phyloP scores from a whole-genome alignment of 2,797 vertebrate genomes.

The Pempheris klunzingeri region DNA sequence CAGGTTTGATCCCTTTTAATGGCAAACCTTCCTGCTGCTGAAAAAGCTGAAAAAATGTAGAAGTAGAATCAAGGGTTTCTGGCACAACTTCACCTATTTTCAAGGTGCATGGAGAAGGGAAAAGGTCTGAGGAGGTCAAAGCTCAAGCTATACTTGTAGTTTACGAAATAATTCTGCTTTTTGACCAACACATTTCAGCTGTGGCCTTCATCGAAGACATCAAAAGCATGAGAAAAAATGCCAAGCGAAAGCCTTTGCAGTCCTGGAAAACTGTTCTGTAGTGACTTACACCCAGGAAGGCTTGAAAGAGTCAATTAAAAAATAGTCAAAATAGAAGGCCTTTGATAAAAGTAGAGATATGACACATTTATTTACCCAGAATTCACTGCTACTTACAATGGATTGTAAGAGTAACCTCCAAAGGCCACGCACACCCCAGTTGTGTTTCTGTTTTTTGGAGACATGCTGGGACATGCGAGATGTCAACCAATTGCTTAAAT shows the following conservation, averaged over 20 bases:
- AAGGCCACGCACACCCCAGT: slow-evolving; percentile 23
- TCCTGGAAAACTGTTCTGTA: background rate
- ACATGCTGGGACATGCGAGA: slow-evolving; percentile 11
- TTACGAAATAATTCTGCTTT: no score
- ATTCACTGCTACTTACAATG: slow-evolving; percentile 6
- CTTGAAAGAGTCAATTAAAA: slow-evolving; percentile 5
- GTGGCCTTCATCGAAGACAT: no score
- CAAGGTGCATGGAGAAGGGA: no score
- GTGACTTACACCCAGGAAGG: slow-evolving; percentile 5
- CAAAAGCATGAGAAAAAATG: background rate
- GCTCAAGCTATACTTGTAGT: no score
- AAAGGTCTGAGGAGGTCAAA: no score
- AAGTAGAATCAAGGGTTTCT: no score
- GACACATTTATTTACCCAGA: slow-evolving; percentile 18
- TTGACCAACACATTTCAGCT: no score
- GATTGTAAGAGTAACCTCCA: slow-evolving; percentile 32
- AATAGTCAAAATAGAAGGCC: slow-evolving; percentile 1
- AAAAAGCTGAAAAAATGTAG: background rate
- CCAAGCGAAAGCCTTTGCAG: background rate
- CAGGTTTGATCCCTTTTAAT: slow-evolving; percentile 26
- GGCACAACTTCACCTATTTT: no score
- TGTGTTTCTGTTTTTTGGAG: no score
- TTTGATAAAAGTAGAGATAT: slow-evolving; percentile 13
- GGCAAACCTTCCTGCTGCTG: background rate
- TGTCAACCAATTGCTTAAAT: slow-evolving; percentile 29